Evolutionary conservation across 2,113 vertebrate species (phyloP), one percentile per base, ranked within the genome.

Genomic region (Sylvietta virens): DNA sequence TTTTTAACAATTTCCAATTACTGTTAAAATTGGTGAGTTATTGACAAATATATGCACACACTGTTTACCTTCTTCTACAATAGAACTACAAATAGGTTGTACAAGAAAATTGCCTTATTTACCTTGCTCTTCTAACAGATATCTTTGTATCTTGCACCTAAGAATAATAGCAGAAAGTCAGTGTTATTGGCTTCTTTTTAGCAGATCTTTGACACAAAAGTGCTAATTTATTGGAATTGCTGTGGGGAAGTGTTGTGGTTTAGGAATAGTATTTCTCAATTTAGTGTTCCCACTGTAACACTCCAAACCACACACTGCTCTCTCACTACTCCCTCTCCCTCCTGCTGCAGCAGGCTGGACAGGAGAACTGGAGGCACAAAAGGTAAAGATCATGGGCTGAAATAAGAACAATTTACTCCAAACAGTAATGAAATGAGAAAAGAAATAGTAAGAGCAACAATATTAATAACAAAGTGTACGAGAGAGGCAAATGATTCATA

Each of bases 161-260:
- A 92, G 86, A 91, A 56, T 71, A 81, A 31, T 71, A 88, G 37
- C 57, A 78, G 57, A 86, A 86, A 78, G 37, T 42, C 21, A 19
- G 6, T 7, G 26, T 72, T 92, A 51, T 8, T 85, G 9, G 4
- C 77, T 87, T 74, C 44, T 56, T 86, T 40, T 64, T 51, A 86
- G 51, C 64, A 92, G 57, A 51, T 91, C 60, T 94, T 74, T 48
- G 85, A 83, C 70, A 87, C 35, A 56, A 30, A 92, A 82, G 31
- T 83, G 95, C 70, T 83, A 72, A 87, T 95, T 94, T 83, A 87
- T 42, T 94, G 58, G 76, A 94, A 86, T 86, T 94, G 64, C 80
- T 84, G 54, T 88, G 77, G 70, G 33, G 50, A 84, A 94, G 64
- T 88, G 58, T 54, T n/a, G 40, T 82, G 79, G 62, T 62, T 76